A percentile compares a stretch with the other conserved stretches of the same genome.
Conservation (phyloP, 2,888 invertebrate genomes). For the Eristalinus aeneus region DNA sequence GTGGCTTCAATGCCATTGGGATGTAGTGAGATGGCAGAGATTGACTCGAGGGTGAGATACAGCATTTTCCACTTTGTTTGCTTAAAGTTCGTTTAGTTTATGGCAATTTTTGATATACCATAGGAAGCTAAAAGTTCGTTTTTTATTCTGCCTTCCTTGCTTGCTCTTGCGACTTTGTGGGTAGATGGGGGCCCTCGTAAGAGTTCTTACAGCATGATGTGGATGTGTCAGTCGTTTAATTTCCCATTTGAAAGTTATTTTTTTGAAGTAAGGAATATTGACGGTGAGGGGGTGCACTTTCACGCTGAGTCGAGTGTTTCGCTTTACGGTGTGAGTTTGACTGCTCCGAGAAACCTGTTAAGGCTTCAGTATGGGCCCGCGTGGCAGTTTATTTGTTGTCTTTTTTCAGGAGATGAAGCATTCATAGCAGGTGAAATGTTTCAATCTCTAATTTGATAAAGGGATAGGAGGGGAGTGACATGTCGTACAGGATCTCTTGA, state of each 20-base stretch:
- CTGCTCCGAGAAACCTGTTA: too few relatives aligned
- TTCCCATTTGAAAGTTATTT: slow-evolving; percentile 37
- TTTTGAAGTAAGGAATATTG: neutral
- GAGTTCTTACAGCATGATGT: slow-evolving; percentile 1
- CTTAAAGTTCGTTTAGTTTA: slow-evolving; percentile 66
- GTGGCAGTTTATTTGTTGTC: too few relatives aligned
- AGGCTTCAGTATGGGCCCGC: too few relatives aligned
- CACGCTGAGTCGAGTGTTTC: neutral
- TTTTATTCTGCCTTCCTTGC: neutral
- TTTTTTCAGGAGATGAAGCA: too few relatives aligned
- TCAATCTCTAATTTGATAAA: too few relatives aligned
- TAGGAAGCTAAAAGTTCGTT: neutral
- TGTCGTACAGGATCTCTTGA: too few relatives aligned
- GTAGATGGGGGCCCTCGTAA: slow-evolving; percentile 6
- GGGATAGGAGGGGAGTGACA: too few relatives aligned
- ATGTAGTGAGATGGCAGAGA: neutral
- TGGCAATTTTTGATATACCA: slow-evolving; percentile 54
- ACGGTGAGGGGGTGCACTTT: neutral
- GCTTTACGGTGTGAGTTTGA: neutral
- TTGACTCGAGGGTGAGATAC: slow-evolving; percentile 55
- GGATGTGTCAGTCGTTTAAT: slow-evolving; percentile 46
- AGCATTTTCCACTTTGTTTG: slow-evolving; percentile 69
- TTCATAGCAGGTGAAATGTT: too few relatives aligned
- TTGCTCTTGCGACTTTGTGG: neutral
- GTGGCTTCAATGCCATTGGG: neutral